A percentile compares a stretch with the other conserved stretches of the same genome.
Conservation (phyloP, 2,797 vertebrate species). For the Spondyliosoma cantharus region DNA sequence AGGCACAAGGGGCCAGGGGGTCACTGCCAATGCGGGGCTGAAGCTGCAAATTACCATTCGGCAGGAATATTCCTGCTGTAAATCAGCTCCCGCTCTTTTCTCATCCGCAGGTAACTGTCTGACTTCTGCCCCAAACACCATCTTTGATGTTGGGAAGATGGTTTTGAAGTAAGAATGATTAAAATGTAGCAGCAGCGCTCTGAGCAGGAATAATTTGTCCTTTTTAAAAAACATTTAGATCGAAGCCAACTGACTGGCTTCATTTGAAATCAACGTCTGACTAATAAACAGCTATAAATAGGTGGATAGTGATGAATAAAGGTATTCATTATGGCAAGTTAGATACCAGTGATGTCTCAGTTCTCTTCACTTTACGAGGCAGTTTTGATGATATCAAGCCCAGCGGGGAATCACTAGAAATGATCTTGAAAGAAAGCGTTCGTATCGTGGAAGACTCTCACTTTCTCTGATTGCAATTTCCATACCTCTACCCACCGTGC, state of each 20-base stretch:
- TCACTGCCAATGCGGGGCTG: constrained; percentile 40
- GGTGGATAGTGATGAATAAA: constrained; percentile 46
- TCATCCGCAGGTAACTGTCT: constrained; percentile 56
- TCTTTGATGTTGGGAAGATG: constrained; percentile 70
- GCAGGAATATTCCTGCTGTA: constrained; percentile 63
- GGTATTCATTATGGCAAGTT: constrained; percentile 17
- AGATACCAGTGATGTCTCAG: constrained; percentile 36
- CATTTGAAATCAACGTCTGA: constrained; percentile 45
- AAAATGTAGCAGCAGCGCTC: constrained; percentile 56
- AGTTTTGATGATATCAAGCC: constrained; percentile 25
- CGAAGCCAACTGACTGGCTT: constrained; percentile 29
- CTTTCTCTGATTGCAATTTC: constrained; percentile 26
- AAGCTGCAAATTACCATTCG: constrained; percentile 65
- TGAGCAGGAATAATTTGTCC: constrained; percentile 39
- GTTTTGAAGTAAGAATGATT: constrained; percentile 62
- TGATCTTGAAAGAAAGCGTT: constrained; percentile 36
- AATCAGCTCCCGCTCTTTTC: constrained; percentile 57
- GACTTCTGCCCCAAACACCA: constrained; percentile 57
- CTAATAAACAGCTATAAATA: constrained; percentile 32
- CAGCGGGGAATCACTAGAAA: constrained; percentile 25
- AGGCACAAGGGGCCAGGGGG: constrained; percentile 47
- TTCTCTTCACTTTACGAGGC: constrained; percentile 32
- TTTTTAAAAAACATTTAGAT: constrained; percentile 25
- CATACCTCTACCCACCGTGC: neutral
- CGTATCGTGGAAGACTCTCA: neutral